phyloP scores from a whole-genome alignment of 2,113 vertebrate species.

The Chitala chitala region DNA sequence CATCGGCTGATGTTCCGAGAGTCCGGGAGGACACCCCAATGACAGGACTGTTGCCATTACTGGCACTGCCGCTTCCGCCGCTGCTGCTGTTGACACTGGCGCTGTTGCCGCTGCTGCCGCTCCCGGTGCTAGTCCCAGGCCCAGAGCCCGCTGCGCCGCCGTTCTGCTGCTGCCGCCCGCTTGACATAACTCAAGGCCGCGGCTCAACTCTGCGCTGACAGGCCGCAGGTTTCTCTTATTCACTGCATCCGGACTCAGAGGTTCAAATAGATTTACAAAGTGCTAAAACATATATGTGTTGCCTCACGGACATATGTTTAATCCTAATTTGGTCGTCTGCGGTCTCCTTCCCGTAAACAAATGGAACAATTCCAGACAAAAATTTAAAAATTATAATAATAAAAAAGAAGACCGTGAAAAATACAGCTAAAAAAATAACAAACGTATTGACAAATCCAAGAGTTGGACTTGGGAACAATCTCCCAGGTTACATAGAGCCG shows the following conservation, averaged over 20 bases:
- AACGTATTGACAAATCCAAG: constrained; percentile 7
- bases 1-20: constrained; percentile 44
- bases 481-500: constrained; percentile 22
- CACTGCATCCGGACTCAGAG: constrained; percentile 57
- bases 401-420: not conserved
- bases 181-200: constrained; percentile 60
- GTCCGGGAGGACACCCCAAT: constrained; percentile 58
- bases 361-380: too few species aligned
- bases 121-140: constrained; percentile 62
- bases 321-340: not conserved
- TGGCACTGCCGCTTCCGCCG: constrained; percentile 37
- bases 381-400: too few species aligned
- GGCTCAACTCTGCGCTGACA: constrained; percentile 42
- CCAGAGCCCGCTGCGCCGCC: constrained; percentile 56
- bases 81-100: constrained; percentile 27
- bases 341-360: not conserved
- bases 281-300: not conserved
- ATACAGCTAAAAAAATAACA: not conserved
- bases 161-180: constrained; percentile 53
- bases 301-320: not conserved
- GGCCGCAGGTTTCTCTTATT: constrained; percentile 38
- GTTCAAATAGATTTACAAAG: constrained; percentile 21
- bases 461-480: constrained; percentile 24
- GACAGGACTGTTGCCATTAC: constrained; percentile 52
- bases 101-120: constrained; percentile 38